Conservation (phyloP, 2,797 vertebrate genomes). For the Phylloscopus collybita region DNA sequence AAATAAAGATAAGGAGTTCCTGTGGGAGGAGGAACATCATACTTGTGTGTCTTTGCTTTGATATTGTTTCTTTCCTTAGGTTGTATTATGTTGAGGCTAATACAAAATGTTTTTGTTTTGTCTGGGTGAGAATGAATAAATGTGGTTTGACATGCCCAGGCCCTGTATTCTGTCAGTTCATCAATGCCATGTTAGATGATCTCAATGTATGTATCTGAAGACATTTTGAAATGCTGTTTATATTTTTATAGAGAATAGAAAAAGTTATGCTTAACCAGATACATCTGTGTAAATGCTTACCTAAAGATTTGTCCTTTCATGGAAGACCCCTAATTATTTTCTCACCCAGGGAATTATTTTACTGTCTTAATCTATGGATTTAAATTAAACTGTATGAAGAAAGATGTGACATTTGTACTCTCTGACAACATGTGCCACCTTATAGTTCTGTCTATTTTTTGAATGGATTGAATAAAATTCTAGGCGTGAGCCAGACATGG, state of each 20-base stretch:
- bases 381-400: slow-evolving; percentile 43
- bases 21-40: not conserved
- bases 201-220: slow-evolving; percentile 12
- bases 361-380: slow-evolving; percentile 60
- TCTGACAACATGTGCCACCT: slow-evolving; percentile 61
- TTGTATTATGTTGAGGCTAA: not conserved
- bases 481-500: slow-evolving; percentile 35
- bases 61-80: not conserved
- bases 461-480: slow-evolving; percentile 75
- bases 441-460: slow-evolving; percentile 71
- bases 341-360: slow-evolving; percentile 28
- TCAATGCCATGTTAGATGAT: slow-evolving; percentile 52
- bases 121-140: not conserved
- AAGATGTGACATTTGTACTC: slow-evolving; percentile 59
- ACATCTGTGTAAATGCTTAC: slow-evolving; percentile 39
- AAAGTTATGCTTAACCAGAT: slow-evolving; percentile 57
- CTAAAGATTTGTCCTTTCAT: slow-evolving; percentile 40
- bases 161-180: not conserved
- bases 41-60: not conserved
- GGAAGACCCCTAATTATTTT: slow-evolving; percentile 38
- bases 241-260: slow-evolving; percentile 77
- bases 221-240: slow-evolving; percentile 54
- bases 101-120: not conserved
- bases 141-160: not conserved
- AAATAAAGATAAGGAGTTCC: not conserved